phyloP scores from a whole-genome alignment of 1,140 invertebrate species.

The Micrasema minimum region DNA sequence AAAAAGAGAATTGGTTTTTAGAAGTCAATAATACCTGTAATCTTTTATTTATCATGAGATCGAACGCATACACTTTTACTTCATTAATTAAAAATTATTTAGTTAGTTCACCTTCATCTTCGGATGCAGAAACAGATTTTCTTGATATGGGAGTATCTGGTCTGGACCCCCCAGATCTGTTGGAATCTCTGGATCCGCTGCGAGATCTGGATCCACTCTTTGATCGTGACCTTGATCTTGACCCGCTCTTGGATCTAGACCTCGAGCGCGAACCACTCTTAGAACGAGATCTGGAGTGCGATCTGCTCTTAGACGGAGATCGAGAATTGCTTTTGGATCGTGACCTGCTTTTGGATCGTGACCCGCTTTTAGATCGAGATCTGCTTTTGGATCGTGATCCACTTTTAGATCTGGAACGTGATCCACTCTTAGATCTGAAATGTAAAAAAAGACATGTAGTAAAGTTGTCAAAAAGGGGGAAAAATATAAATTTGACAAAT shows the following conservation, averaged over 20 bases:
- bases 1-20: too few relatives aligned
- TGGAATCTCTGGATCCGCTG: slow-evolving; percentile 55
- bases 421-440: slow-evolving; percentile 63
- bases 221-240: slow-evolving; percentile 56
- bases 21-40: too few relatives aligned
- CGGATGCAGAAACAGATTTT: slow-evolving; percentile 67
- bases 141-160: slow-evolving; percentile 66
- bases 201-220: slow-evolving; percentile 52
- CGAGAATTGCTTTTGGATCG: slow-evolving; percentile 63
- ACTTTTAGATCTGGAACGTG: slow-evolving; percentile 54
- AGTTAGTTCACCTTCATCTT: slow-evolving; percentile 58
- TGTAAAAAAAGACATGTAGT: too few relatives aligned
- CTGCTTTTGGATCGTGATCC: slow-evolving; percentile 55
- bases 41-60: too few relatives aligned
- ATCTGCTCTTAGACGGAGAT: slow-evolving; percentile 54
- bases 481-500: too few relatives aligned
- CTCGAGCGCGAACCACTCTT: slow-evolving; percentile 19
- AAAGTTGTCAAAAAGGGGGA: too few relatives aligned
- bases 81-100: too few relatives aligned
- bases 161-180: slow-evolving; percentile 57
- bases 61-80: too few relatives aligned
- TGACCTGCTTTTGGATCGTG: slow-evolving; percentile 60
- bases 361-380: slow-evolving; percentile 57
- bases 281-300: slow-evolving; percentile 34
- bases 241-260: slow-evolving; percentile 50